Evolutionary conservation across 2,888 invertebrate genomes (phyloP).

Genomic region (Drosophila imparisetae): DNA sequence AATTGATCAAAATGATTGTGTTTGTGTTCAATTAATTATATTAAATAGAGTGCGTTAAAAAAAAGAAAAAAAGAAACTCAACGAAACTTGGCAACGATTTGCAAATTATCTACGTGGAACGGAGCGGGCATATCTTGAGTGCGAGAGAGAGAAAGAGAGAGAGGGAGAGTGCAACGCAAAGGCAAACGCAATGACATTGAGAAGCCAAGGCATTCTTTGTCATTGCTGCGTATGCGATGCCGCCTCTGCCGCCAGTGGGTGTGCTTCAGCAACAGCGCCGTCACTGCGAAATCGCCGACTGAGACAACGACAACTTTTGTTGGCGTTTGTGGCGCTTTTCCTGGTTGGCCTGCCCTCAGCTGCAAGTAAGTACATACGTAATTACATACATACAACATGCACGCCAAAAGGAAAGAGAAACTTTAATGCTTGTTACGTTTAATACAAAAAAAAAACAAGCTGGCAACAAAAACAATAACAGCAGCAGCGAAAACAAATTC

Average conservation of each 20-base stretch:
- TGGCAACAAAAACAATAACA: constrained; percentile 16
- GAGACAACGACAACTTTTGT: constrained; percentile 21
- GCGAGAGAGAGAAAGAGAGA: constrained; percentile 2
- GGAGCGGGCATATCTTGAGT: constrained; percentile 7
- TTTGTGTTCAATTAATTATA: constrained; percentile 5
- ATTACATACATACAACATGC: constrained; percentile 2
- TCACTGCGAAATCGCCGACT: constrained; percentile 29
- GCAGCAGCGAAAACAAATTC: constrained; percentile 70
- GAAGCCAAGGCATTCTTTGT: constrained; percentile 61
- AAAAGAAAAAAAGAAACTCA: constrained; percentile 11
- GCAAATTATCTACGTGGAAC: constrained; percentile 33
- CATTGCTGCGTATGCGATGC: constrained; percentile 40
- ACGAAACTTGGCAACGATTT: constrained; percentile 8
- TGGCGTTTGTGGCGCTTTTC: constrained; percentile 55
- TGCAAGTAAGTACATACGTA: constrained; percentile 52
- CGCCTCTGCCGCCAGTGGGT: constrained; percentile 2
- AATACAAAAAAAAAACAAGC: constrained; percentile 11
- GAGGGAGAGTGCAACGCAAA: constrained; percentile 37
- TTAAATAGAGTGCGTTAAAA: constrained; percentile 21
- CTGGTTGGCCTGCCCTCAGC: constrained; percentile 42
- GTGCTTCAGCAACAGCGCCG: constrained; percentile 17
- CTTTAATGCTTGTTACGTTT: constrained; percentile 61
- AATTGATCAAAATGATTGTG: constrained; percentile 14
- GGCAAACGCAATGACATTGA: constrained; percentile 62
- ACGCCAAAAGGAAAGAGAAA: constrained; percentile 71